Evolutionary conservation across 2,113 vertebrate genomes (phyloP).

Genomic region (Turdus rufiventris): DNA sequence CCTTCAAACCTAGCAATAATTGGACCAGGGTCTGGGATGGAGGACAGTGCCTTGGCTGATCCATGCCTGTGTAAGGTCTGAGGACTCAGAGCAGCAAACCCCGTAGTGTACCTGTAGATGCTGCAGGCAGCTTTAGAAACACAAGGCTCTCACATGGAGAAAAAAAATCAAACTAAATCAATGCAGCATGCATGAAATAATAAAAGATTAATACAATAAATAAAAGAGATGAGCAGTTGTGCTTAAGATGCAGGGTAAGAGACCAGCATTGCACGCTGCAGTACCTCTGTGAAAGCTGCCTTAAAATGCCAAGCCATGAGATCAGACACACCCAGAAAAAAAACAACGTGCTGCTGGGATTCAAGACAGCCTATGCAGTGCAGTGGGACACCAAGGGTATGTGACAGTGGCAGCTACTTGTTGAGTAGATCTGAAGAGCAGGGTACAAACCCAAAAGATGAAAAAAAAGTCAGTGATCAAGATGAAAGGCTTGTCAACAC

Average conservation of each 20-base stretch:
- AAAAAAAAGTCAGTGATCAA: not conserved
- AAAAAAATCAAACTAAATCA: not conserved
- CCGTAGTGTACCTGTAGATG: not conserved
- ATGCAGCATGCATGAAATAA: not conserved
- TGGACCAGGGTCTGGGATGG: not conserved
- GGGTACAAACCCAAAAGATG: not conserved
- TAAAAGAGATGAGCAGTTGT: not conserved
- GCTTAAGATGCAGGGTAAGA: not conserved
- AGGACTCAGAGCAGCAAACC: not conserved
- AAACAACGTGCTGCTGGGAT: not conserved
- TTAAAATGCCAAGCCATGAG: not conserved
- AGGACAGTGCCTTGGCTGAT: not conserved
- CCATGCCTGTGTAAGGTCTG: not conserved
- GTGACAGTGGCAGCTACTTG: not conserved
- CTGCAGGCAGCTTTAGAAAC: not conserved
- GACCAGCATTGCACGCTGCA: not conserved
- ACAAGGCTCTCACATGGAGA: not conserved
- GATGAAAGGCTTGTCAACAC: conserved; percentile 16
- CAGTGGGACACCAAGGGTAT: not conserved
- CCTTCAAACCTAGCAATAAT: not conserved
- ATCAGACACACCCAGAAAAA: not conserved
- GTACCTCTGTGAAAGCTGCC: not conserved
- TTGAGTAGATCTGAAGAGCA: not conserved
- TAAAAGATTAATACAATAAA: not conserved
- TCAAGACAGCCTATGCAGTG: not conserved